Conservation (phyloP, 2,888 invertebrate species). For the Standfussiana lucernea region DNA sequence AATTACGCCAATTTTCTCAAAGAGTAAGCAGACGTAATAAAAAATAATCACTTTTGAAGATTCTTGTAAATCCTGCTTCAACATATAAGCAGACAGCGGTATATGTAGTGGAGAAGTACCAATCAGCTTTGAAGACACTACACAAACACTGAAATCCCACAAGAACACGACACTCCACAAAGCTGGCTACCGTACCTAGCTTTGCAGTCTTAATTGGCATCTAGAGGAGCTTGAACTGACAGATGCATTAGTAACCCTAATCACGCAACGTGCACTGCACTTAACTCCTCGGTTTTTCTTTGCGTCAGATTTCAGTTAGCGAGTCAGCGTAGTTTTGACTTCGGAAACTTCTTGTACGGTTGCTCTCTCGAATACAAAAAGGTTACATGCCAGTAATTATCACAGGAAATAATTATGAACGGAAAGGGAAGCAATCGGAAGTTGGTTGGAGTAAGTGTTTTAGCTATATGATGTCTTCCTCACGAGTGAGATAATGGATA, state of each 20-base stretch:
- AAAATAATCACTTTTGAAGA: background rate
- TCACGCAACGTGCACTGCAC: conserved; percentile 36
- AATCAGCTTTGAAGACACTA: conserved; percentile 8
- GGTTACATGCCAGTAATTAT: background rate
- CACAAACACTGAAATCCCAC: conserved; percentile 21
- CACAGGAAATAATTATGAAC: conserved; percentile 14
- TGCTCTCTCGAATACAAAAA: conserved; percentile 21
- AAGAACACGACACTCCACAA: conserved; percentile 11
- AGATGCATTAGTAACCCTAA: conserved; percentile 47
- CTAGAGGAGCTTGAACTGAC: conserved; percentile 32
- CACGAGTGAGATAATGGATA: background rate
- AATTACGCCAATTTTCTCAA: no score
- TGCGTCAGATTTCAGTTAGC: conserved; percentile 22
- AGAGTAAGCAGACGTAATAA: background rate
- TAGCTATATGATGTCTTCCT: background rate
- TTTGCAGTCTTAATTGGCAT: conserved; percentile 32
- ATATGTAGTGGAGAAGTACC: background rate
- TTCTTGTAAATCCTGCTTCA: background rate
- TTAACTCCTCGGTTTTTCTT: conserved; percentile 39
- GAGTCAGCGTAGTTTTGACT: conserved; percentile 30
- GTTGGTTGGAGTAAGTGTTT: background rate
- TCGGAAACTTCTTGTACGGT: conserved; percentile 1
- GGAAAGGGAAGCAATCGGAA: conserved; percentile 8
- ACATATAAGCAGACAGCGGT: background rate
- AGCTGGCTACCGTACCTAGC: conserved; percentile 7